Evolutionary conservation across 2,797 vertebrate genomes (phyloP), one percentile per base, ranked within the genome.

Genomic region (Clarias laeviceps): DNA sequence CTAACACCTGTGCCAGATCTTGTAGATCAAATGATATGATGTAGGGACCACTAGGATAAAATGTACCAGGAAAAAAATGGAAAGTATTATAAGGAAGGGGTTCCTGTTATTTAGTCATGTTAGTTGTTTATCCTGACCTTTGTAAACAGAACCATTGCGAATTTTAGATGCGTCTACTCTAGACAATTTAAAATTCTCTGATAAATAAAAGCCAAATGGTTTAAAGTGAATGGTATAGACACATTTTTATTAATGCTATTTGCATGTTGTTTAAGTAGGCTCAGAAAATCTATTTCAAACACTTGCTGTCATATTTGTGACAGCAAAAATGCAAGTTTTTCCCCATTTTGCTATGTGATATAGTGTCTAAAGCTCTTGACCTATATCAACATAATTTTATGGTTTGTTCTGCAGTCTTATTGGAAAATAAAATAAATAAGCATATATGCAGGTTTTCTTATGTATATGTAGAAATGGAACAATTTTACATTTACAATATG

Each of bases 211-310:
- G 32, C 70, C 22, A 73, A 50, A 50, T 50, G 5, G 70, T 73
- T 50, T 5, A 45, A 73, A 50, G 1, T 17, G 5, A 15, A 50
- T 27, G 37, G 24, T 73, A 50, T 24, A 15, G n/a, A n/a, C 14
- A 27, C 9, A 17, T 62, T 80, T 9, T 2, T 83, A 18, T 45
- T 83, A 50, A n/a, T 37, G 56, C 29, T 57, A 17, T 83, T 37
- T 83, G 66, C 68, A 40, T 78, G 24, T n/a, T 87, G 79, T 54
- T 72, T 37, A 72, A 12, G n/a, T 17, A n/a, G 20, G 40, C 12
- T 14, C 40, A 45, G 40, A 50, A 73, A 73, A 27, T 27, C 40
- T 73, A 27, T 65, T 29, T 27, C 62, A 65, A 0, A 66, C 65
- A 32, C 65, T 37, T 37, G 34, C 34, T 37, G 34, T 37, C 34